Percentiles rank a stretch among this genome's conserved stretches.
Conservation (phyloP, 2,797 vertebrate species). For the Malacoctenus gilli region DNA sequence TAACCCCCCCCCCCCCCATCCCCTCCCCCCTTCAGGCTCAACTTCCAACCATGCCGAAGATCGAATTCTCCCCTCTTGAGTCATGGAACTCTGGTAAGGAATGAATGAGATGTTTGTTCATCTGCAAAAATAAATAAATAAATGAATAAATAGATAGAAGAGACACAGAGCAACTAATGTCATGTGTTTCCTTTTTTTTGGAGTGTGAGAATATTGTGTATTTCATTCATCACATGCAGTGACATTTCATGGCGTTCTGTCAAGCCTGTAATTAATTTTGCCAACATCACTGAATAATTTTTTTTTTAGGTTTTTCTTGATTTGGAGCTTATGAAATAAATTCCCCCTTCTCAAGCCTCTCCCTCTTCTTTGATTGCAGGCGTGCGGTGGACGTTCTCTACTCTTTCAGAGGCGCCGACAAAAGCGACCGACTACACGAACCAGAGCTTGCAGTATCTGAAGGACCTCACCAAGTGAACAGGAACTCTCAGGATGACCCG, state of each 20-base stretch:
- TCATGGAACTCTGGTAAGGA: constrained; percentile 92
- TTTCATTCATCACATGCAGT: neutral
- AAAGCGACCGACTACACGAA: constrained; percentile 82
- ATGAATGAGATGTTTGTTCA: constrained; percentile 10
- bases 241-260: neutral
- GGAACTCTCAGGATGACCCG: constrained; percentile 12
- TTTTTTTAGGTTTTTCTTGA: neutral
- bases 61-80: constrained; percentile 85
- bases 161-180: too few relatives aligned
- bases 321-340: neutral
- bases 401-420: constrained; percentile 87
- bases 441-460: constrained; percentile 87
- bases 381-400: constrained; percentile 83
- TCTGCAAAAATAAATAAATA: too few relatives aligned
- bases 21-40: constrained; percentile 65
- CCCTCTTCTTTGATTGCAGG: constrained; percentile 75
- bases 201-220: neutral
- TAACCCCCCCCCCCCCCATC: constrained; percentile 1
- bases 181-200: too few relatives aligned
- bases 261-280: constrained; percentile 1
- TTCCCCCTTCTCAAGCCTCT: neutral
- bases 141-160: neutral
- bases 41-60: constrained; percentile 86
- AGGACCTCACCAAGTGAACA: constrained; percentile 85
- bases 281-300: neutral